Conservation (phyloP, 2,888 invertebrate genomes). For the Lasioglossum calceatum region DNA sequence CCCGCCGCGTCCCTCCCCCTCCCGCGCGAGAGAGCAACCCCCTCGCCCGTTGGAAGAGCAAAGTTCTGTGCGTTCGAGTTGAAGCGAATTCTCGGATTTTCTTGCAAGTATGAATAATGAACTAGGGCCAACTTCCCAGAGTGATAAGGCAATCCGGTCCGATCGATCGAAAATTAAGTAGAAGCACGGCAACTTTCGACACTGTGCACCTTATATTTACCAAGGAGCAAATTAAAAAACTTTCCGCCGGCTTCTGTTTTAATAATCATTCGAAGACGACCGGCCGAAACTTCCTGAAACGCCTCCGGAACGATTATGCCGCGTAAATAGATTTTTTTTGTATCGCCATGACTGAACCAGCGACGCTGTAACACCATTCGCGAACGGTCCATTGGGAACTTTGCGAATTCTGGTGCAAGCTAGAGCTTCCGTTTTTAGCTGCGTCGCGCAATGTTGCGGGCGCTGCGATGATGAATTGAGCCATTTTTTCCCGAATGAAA, state of each 20-base stretch:
- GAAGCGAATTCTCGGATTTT: constrained; percentile 62
- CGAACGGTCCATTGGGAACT: neutral
- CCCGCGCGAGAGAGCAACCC: neutral
- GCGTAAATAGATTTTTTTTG: neutral
- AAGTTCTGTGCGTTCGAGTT: constrained; percentile 52
- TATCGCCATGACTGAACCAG: neutral
- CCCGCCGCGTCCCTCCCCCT: neutral
- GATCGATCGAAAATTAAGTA: constrained; percentile 64
- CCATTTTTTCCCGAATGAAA: too few species aligned
- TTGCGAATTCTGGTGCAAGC: neutral
- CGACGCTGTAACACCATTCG: neutral
- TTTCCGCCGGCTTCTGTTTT: constrained; percentile 37
- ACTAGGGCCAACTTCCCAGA: constrained; percentile 37
- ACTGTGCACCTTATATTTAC: constrained; percentile 41
- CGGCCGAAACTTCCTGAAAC: neutral
- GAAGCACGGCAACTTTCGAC: constrained; percentile 36
- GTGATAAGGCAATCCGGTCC: constrained; percentile 59
- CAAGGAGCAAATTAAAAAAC: constrained; percentile 54
- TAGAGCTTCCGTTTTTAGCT: neutral
- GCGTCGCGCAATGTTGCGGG: neutral
- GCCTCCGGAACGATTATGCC: neutral
- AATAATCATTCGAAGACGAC: constrained; percentile 32
- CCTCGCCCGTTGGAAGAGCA: constrained; percentile 27
- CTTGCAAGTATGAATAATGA: constrained; percentile 64
- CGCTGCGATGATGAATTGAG: neutral